Conservation (phyloP, 2,797 vertebrate genomes). For the Champsocephalus gunnari region DNA sequence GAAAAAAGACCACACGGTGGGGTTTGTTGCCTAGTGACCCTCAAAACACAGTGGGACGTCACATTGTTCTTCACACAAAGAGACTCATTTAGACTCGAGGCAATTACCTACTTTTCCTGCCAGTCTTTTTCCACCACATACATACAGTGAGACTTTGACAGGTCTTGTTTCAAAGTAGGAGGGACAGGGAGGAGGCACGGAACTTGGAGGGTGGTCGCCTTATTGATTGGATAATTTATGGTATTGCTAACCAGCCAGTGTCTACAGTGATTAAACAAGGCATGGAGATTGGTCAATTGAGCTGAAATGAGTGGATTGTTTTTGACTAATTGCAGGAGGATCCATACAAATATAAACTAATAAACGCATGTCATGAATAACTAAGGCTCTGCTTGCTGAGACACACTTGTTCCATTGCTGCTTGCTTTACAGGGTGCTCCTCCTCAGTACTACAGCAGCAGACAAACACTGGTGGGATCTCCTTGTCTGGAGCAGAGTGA, state of each 20-base stretch:
- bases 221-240: conserved; percentile 82
- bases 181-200: conserved; percentile 62
- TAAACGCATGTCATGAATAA: conserved; percentile 6
- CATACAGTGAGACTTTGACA: conserved; percentile 75
- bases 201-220: conserved; percentile 77
- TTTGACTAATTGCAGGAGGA: conserved; percentile 59
- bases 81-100: conserved; percentile 77
- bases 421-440: conserved; percentile 77
- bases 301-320: conserved; percentile 58
- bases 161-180: conserved; percentile 68
- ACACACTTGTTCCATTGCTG: conserved; percentile 13
- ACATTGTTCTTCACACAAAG: conserved; percentile 84
- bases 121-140: conserved; percentile 66
- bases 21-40: conserved; percentile 79
- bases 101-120: conserved; percentile 79
- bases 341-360: conserved; percentile 3
- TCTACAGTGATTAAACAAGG: conserved; percentile 73
- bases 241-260: conserved; percentile 55
- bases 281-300: conserved; percentile 75
- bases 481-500: conserved; percentile 67
- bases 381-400: neutral
- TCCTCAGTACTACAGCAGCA: conserved; percentile 87
- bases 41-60: conserved; percentile 78
- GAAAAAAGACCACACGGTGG: conserved; percentile 77
- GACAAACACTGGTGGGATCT: conserved; percentile 84